Evolutionary conservation across 2,797 vertebrate species (phyloP).

Genomic region (Paguma larvata): DNA sequence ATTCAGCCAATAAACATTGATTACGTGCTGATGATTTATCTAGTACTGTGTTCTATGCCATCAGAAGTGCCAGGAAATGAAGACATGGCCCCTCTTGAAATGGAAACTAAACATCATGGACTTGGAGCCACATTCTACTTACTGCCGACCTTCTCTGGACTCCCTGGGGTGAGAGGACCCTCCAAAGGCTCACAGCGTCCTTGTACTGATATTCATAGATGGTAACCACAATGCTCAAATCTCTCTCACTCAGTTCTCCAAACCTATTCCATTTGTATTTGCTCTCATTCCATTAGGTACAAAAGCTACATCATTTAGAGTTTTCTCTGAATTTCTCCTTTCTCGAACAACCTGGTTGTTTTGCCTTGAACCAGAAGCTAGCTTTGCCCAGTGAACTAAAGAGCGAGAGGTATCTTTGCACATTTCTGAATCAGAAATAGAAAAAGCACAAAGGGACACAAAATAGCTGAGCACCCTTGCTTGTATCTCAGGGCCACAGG

Average conservation of each 20-base stretch:
- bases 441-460: not conserved
- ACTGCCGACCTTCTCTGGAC: not conserved
- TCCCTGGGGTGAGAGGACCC: not conserved
- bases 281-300: not conserved
- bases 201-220: not conserved
- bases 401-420: not conserved
- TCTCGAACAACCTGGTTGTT: not conserved
- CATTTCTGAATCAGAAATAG: not conserved
- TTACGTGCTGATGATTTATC: not conserved
- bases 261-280: not conserved
- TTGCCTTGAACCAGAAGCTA: not conserved
- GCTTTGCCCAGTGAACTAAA: not conserved
- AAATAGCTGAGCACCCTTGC: not conserved
- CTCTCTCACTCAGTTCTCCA: not conserved
- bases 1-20: conserved; percentile 46
- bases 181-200: not conserved
- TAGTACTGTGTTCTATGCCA: not conserved
- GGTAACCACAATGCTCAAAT: not conserved
- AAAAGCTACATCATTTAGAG: not conserved
- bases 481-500: no score
- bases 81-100: not conserved
- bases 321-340: not conserved
- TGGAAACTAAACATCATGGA: conserved; percentile 20
- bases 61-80: conserved; percentile 5
- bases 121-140: not conserved